Conservation (phyloP, 2,888 invertebrate species). For the Crocallis elinguaria region DNA sequence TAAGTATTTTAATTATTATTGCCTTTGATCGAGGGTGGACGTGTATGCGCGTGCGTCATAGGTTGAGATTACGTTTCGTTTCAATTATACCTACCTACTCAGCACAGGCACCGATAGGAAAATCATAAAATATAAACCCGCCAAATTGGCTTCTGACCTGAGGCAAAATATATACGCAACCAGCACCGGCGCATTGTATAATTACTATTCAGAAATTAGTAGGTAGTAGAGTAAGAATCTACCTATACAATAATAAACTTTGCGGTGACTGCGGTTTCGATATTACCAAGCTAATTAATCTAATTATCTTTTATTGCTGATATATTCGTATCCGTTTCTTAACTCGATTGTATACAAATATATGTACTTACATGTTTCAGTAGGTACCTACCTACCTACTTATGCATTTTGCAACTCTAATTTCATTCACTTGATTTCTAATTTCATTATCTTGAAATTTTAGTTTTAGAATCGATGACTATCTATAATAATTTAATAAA, state of each 20-base stretch:
- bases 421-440: too few relatives aligned
- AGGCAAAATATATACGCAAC: neutral
- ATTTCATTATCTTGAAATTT: too few relatives aligned
- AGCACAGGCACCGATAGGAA: neutral
- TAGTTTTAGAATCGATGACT: too few relatives aligned
- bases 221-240: conserved; percentile 25
- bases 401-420: too few relatives aligned
- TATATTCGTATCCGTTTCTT: conserved; percentile 2
- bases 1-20: too few relatives aligned
- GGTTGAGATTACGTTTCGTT: conserved; percentile 54
- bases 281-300: conserved; percentile 15
- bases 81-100: conserved; percentile 42
- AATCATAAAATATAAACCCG: conserved; percentile 49
- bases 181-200: neutral
- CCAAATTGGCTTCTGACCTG: conserved; percentile 46
- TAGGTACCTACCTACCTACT: neutral
- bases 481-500: too few relatives aligned
- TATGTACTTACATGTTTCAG: too few relatives aligned
- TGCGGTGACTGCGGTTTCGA: conserved; percentile 22
- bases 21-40: conserved; percentile 49
- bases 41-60: conserved; percentile 65
- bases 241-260: neutral
- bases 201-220: conserved; percentile 3
- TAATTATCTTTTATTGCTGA: conserved; percentile 16
- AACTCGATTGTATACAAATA: too few relatives aligned